Evolutionary conservation across 2,113 vertebrate species (phyloP).

Genomic region (Scalopus aquaticus): DNA sequence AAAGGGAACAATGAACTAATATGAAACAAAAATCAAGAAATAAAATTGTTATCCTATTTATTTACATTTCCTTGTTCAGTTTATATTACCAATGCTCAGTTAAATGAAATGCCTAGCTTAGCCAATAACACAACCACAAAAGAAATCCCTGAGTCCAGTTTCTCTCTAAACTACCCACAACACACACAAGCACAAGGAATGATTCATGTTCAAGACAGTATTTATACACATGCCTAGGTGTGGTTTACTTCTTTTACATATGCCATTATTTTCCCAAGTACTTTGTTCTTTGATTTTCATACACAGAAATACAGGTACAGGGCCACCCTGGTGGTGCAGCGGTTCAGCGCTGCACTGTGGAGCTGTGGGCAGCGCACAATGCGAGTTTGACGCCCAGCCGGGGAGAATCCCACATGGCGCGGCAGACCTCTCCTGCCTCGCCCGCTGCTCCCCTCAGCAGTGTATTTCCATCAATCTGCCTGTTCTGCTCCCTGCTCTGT

Average conservation of each 20-base stretch:
- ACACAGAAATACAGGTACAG: background rate
- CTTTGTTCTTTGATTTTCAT: slow-evolving; percentile 29
- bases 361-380: no score
- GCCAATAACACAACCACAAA: background rate
- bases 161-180: background rate
- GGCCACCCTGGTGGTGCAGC: no score
- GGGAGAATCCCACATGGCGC: no score
- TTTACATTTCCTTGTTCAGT: background rate
- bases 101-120: background rate
- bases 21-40: background rate
- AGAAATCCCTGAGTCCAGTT: background rate
- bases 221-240: background rate
- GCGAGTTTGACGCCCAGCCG: no score
- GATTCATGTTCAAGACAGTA: background rate
- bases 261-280: background rate
- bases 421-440: no score
- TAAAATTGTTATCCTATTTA: background rate
- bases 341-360: no score
- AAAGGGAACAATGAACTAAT: background rate
- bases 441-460: no score
- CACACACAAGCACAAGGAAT: background rate
- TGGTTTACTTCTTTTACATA: background rate
- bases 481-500: no score
- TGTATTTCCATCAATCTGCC: no score
- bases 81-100: background rate